phyloP scores from a whole-genome alignment of 2,113 vertebrate species.

The Erythrolamprus reginae region DNA sequence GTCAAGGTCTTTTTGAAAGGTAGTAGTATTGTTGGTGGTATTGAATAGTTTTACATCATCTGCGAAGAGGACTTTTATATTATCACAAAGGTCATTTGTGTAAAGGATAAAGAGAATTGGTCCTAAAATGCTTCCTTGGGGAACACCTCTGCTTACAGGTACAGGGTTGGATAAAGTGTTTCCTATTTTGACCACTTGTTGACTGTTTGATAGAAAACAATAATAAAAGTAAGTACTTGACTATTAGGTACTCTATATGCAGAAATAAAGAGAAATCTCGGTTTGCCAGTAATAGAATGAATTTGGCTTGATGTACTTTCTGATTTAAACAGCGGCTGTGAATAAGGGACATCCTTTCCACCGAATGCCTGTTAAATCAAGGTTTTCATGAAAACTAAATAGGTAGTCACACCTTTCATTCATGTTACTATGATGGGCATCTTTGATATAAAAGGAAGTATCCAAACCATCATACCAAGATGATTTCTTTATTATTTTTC shows the following conservation, averaged over 20 bases:
- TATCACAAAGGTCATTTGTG: too few species aligned
- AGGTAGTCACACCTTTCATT: not conserved
- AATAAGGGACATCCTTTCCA: not conserved
- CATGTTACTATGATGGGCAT: not conserved
- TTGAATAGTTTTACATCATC: too few species aligned
- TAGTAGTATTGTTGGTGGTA: too few species aligned
- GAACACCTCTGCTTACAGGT: too few species aligned
- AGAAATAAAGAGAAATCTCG: not conserved
- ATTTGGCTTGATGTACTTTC: not conserved
- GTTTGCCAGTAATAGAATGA: not conserved
- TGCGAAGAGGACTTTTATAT: too few species aligned
- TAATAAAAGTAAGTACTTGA: too few species aligned
- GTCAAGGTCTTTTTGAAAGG: too few species aligned
- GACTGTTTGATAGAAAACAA: too few species aligned
- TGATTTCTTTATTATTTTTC: not conserved
- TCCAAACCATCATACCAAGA: not conserved
- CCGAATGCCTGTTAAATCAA: not conserved
- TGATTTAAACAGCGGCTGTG: not conserved
- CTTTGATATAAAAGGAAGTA: not conserved
- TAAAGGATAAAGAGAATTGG: too few species aligned
- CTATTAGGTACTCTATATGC: not conserved
- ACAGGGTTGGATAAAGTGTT: too few species aligned
- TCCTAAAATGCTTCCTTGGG: too few species aligned
- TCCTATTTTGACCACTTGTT: too few species aligned
- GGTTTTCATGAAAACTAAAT: not conserved